Percentiles rank a stretch among this genome's conserved stretches.
Evolutionary conservation across 2,888 invertebrate species (phyloP).

Genomic region (Tenthredo scrophulariae): DNA sequence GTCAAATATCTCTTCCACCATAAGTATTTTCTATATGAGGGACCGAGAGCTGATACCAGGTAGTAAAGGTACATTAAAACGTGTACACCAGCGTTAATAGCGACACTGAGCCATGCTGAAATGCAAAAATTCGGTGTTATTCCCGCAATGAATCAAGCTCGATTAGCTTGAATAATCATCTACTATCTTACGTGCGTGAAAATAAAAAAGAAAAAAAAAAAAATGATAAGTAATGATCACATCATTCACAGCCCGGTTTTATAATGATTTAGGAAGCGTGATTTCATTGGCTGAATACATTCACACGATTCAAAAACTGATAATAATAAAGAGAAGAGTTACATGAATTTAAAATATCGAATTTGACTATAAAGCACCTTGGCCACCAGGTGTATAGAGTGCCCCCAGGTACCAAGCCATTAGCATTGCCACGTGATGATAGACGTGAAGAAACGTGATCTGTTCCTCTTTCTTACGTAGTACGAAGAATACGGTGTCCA

Average conservation of each 20-base stretch:
- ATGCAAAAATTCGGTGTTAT: constrained; percentile 4
- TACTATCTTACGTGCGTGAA: too few relatives aligned
- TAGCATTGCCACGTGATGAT: constrained; percentile 91
- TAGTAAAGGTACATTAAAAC: constrained; percentile 92
- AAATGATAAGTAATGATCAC: not conserved
- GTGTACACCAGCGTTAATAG: constrained; percentile 90
- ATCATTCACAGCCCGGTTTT: not conserved
- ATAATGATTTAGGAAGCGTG: not conserved
- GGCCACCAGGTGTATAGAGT: constrained; percentile 84
- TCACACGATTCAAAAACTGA: not conserved
- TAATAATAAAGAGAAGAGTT: not conserved
- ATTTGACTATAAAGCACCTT: constrained; percentile 10
- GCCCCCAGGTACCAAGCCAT: constrained; percentile 88
- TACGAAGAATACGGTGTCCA: constrained; percentile 92
- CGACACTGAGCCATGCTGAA: constrained; percentile 80
- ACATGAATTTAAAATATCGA: not conserved
- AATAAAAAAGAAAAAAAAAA: not conserved
- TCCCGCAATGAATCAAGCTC: not conserved
- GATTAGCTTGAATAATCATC: not conserved
- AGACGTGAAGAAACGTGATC: constrained; percentile 91
- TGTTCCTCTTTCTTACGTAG: constrained; percentile 91
- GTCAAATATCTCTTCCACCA: constrained; percentile 94
- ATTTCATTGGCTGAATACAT: not conserved
- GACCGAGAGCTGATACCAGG: constrained; percentile 89
- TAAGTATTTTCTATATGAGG: constrained; percentile 88